Evolutionary conservation across 2,113 vertebrate genomes (phyloP).

Genomic region (Morone saxatilis): DNA sequence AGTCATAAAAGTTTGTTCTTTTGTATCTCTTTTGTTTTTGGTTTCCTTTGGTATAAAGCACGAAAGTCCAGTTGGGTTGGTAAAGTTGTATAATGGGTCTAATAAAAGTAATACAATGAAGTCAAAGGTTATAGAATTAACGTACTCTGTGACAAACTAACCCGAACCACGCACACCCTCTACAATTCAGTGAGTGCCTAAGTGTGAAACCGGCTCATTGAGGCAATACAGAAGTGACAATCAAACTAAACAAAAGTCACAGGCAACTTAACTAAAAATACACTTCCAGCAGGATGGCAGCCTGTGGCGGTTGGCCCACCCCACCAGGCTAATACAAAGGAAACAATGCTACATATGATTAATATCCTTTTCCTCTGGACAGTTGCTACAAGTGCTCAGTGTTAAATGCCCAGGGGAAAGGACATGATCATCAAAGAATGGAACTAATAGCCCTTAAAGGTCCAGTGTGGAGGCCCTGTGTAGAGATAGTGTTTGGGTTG

Average conservation of each 20-base stretch:
- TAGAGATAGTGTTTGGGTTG: too few relatives aligned
- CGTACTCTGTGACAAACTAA: not conserved
- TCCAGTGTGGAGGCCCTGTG: too few relatives aligned
- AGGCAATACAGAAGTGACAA: not conserved
- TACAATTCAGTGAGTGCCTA: not conserved
- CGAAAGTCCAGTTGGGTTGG: not conserved
- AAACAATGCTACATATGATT: not conserved
- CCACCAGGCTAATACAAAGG: not conserved
- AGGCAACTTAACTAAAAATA: conserved; percentile 7
- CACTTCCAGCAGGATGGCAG: conserved; percentile 15
- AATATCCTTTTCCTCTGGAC: not conserved
- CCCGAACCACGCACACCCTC: not conserved
- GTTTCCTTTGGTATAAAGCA: not conserved
- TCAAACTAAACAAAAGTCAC: not conserved
- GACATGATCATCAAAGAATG: not conserved
- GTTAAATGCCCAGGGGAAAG: not conserved
- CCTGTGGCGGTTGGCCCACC: not conserved
- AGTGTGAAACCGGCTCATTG: conserved; percentile 2
- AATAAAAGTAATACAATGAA: not conserved
- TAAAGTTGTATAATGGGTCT: not conserved
- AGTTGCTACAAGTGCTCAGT: not conserved
- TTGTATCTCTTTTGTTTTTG: not conserved
- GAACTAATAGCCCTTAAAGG: not conserved
- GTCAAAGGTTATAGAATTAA: not conserved
- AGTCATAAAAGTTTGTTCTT: not conserved